Percentiles rank a stretch among this genome's conserved stretches.
These are phyloP conservation scores for Ophion obscuratus DNA, from an alignment of 2,888 invertebrate genomes.

Conservation along the genomic window DNA sequence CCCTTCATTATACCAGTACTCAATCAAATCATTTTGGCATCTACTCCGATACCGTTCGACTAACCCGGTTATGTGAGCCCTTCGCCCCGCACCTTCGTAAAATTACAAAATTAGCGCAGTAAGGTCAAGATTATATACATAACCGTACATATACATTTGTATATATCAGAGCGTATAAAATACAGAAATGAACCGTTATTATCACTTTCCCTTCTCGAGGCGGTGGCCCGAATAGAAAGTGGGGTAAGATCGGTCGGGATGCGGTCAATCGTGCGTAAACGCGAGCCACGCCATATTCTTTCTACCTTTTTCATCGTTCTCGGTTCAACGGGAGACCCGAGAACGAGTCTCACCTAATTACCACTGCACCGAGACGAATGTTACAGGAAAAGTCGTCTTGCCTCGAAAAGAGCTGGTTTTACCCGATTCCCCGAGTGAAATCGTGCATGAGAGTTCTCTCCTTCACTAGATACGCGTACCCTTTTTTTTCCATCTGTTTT, in stretches of 20 bases:
- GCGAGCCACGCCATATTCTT: slow-evolving; percentile 58
- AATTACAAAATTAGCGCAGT: slow-evolving; percentile 52
- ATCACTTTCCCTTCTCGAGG: slow-evolving; percentile 73
- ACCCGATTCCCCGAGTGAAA: slow-evolving; percentile 54
- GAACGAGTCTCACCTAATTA: slow-evolving; percentile 61
- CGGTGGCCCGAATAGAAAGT: slow-evolving; percentile 72
- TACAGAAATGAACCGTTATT: slow-evolving; percentile 63
- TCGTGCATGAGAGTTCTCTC: slow-evolving; percentile 47
- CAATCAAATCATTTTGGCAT: slow-evolving; percentile 42
- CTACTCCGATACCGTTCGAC: slow-evolving; percentile 50
- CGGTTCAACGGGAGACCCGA: slow-evolving; percentile 34
- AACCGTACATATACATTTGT: neutral
- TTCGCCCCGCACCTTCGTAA: slow-evolving; percentile 1
- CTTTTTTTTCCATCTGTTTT: slow-evolving; percentile 27
- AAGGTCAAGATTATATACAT: slow-evolving; percentile 56
- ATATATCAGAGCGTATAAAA: neutral
- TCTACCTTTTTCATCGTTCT: slow-evolving; percentile 54
- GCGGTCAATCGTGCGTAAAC: slow-evolving; percentile 71
- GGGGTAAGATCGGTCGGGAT: slow-evolving; percentile 72
- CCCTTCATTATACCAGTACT: slow-evolving; percentile 18
- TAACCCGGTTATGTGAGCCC: slow-evolving; percentile 57
- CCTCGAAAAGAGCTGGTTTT: slow-evolving; percentile 42
- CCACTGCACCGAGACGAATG: slow-evolving; percentile 48
- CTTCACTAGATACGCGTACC: neutral
- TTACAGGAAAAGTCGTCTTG: slow-evolving; percentile 52